Percentiles rank a stretch among this genome's conserved stretches.
Evolutionary conservation across 1,140 invertebrate species (phyloP).

Genomic region (Euwallacea fornicatus): DNA sequence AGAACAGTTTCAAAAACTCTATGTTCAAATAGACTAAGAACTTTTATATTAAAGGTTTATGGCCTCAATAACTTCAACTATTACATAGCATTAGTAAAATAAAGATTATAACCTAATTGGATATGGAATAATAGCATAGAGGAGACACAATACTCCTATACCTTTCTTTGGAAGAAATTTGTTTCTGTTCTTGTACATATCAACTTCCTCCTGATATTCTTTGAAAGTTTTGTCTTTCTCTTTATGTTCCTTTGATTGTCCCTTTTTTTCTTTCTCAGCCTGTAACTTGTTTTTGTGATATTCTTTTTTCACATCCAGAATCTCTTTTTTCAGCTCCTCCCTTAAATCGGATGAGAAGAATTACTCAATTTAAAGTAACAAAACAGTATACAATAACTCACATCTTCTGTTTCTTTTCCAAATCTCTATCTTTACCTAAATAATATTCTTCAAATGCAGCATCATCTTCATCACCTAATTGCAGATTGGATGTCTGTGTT

Average conservation of each 20-base stretch:
- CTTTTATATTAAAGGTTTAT: neutral
- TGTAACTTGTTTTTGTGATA: constrained; percentile 64
- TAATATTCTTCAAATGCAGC: constrained; percentile 43
- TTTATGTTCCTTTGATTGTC: constrained; percentile 55
- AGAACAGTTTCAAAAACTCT: too few species aligned
- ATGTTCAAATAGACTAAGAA: too few species aligned
- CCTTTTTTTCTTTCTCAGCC: constrained; percentile 57
- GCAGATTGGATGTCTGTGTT: constrained; percentile 33
- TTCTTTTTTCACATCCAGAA: constrained; percentile 71
- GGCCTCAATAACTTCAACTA: neutral
- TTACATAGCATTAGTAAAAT: too few species aligned
- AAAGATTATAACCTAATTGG: too few species aligned
- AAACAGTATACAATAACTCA: constrained; percentile 49
- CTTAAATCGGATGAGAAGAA: constrained; percentile 57
- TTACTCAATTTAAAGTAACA: too few species aligned
- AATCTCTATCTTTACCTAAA: constrained; percentile 66
- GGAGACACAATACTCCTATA: neutral
- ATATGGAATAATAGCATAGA: too few species aligned
- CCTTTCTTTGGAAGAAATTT: constrained; percentile 69
- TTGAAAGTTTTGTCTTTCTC: constrained; percentile 67
- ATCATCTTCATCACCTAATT: constrained; percentile 43
- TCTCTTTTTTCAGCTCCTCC: constrained; percentile 76
- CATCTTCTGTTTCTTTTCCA: constrained; percentile 68
- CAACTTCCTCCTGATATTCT: constrained; percentile 73
- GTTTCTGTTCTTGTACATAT: constrained; percentile 74